Evolutionary conservation across 2,113 vertebrate genomes (phyloP), one percentile per base, ranked within the genome.

Genomic region (Cryptotis parvus): DNA sequence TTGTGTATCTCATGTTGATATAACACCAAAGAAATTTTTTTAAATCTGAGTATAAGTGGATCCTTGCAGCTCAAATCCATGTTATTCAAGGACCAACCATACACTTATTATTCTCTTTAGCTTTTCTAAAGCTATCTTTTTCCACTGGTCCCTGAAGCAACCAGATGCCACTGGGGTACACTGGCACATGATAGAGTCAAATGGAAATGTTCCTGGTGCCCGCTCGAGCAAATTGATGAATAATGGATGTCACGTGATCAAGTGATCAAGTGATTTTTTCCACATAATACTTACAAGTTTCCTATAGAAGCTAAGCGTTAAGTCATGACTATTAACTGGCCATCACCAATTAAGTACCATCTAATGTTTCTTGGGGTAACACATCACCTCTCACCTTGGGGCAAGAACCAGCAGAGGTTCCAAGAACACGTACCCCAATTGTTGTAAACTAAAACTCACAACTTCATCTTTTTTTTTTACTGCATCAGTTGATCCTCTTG

Each of bases 261-360:
- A n/a, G n/a, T n/a, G n/a, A n/a, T n/a, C n/a, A n/a, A n/a, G n/a
- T n/a, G n/a, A n/a, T n/a, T n/a, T n/a, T n/a, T 29, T 79, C 65
- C 55, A 58, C 55, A 58, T 58, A 58, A 24, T 58, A 20, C 24
- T 58, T 58, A 58, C 55, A 58, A 58, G 20, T 58, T 58, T 6
- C 35, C 55, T 87, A 65, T 66, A 63, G 41, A 58, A 33, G 87
- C 84, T 79, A 83, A 91, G 80, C 65, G 68, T 24, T 80, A 91
- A 72, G 86, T 65, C 65, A 90, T 85, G 43, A 85, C 41, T 22
- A 84, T 91, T 74, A 33, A 49, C 22, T 70, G 87, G 41, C 6
- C 77, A 82, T 22, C 37, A 49, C 76, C 69, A 88, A 69, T 75
- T 65, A 84, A 85, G 58, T 27, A 20, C 41, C 31, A 43, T 4